A percentile compares a stretch with the other conserved stretches of the same genome.
Conservation (phyloP, 2,113 vertebrate genomes). For the Pomatorhinus ruficollis region DNA sequence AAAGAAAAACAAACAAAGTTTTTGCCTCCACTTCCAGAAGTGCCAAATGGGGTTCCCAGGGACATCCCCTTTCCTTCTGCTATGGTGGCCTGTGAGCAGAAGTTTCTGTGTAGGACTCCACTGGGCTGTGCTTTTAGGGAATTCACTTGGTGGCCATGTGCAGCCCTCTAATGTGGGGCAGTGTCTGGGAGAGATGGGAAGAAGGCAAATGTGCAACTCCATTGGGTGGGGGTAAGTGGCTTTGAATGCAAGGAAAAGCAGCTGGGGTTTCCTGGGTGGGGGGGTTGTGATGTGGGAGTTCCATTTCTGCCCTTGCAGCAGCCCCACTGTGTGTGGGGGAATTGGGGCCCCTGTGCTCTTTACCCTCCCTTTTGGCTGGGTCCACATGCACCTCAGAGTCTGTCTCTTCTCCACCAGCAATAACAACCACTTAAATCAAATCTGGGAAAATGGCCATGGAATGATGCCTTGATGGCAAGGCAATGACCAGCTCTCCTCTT, state of each 20-base stretch:
- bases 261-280: neutral
- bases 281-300: neutral
- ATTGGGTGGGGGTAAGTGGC: neutral
- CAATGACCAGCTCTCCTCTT: neutral
- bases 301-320: neutral
- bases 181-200: neutral
- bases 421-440: neutral
- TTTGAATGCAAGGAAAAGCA: neutral
- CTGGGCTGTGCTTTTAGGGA: neutral
- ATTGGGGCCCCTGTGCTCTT: neutral
- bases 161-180: neutral
- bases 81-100: neutral
- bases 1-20: conserved; percentile 45
- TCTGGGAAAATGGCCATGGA: neutral
- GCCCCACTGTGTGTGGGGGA: neutral
- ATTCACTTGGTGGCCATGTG: neutral
- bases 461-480: neutral
- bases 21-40: neutral
- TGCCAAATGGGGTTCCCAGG: neutral
- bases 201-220: neutral
- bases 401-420: neutral
- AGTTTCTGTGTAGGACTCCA: neutral
- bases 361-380: neutral
- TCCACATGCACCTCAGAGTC: accelerated
- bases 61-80: neutral